phyloP scores from a whole-genome alignment of 2,797 vertebrate species.

The Brachymystax lenok region DNA sequence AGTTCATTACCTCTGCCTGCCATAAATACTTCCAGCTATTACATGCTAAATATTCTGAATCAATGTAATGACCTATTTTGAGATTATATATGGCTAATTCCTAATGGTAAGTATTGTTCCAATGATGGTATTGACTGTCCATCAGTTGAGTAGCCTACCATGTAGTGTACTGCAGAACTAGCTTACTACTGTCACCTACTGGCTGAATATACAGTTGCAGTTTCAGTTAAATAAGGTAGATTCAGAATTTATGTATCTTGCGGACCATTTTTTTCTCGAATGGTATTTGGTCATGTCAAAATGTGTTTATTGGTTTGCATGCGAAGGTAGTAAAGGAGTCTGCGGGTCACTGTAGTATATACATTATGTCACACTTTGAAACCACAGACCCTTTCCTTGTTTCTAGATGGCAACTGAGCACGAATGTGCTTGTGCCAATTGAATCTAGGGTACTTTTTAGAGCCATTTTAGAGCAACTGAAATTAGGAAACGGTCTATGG shows the following conservation, averaged over 20 bases:
- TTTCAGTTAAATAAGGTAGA: background rate
- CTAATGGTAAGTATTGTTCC: constrained; percentile 9
- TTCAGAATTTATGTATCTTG: background rate
- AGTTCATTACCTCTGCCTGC: background rate
- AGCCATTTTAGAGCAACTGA: no score
- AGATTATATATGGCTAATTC: constrained; percentile 13
- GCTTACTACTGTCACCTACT: constrained; percentile 59
- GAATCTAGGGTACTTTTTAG: no score
- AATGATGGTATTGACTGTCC: background rate
- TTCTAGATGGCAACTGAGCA: no score
- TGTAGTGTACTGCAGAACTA: constrained; percentile 20
- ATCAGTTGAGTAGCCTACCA: background rate
- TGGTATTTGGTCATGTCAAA: no score
- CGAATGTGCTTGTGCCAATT: no score
- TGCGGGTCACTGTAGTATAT: no score
- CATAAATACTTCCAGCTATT: background rate
- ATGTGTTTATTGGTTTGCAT: no score
- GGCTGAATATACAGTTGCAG: constrained; percentile 43
- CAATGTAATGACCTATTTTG: background rate
- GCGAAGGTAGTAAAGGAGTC: no score
- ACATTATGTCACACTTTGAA: no score
- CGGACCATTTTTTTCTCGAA: no score
- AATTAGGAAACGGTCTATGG: no score
- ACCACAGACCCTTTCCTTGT: no score
- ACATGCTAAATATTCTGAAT: background rate